Evolutionary conservation across 2,888 invertebrate genomes (phyloP).

Genomic region (Sphaeridia pumilis): DNA sequence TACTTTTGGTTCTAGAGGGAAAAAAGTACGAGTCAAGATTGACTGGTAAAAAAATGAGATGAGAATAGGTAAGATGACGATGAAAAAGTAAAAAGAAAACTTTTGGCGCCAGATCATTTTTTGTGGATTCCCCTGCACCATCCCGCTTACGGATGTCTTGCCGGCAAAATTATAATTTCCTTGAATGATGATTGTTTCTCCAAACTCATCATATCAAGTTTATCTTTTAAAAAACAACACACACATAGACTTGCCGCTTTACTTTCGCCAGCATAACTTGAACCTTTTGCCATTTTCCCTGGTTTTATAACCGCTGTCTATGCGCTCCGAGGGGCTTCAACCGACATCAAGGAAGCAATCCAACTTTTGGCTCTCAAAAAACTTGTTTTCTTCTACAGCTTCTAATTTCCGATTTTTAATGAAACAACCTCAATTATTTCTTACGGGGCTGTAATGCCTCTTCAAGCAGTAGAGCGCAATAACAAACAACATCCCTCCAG

Average conservation of each 20-base stretch:
- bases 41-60: slow-evolving; percentile 12
- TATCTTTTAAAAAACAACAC: background rate
- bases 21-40: no score
- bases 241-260: background rate
- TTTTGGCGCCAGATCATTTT: slow-evolving; percentile 21
- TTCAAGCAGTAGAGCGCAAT: no score
- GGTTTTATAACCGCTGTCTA: no score
- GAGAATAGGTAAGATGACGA: slow-evolving; percentile 24
- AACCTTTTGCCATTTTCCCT: background rate
- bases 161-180: slow-evolving; percentile 22
- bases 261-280: background rate
- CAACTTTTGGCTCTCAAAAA: background rate
- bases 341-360: no score
- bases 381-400: no score
- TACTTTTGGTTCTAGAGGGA: no score
- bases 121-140: slow-evolving; percentile 7
- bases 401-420: slow-evolving; percentile 1
- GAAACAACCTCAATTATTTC: no score
- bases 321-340: no score
- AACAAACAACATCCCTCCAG: no score
- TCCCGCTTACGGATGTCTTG: slow-evolving; percentile 17
- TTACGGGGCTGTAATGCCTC: no score
- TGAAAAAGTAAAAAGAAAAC: slow-evolving; percentile 22
- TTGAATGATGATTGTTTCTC: slow-evolving; percentile 17
- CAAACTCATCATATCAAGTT: slow-evolving; percentile 15